phyloP scores from a whole-genome alignment of 2,888 invertebrate species.

The Metellina segmentata region DNA sequence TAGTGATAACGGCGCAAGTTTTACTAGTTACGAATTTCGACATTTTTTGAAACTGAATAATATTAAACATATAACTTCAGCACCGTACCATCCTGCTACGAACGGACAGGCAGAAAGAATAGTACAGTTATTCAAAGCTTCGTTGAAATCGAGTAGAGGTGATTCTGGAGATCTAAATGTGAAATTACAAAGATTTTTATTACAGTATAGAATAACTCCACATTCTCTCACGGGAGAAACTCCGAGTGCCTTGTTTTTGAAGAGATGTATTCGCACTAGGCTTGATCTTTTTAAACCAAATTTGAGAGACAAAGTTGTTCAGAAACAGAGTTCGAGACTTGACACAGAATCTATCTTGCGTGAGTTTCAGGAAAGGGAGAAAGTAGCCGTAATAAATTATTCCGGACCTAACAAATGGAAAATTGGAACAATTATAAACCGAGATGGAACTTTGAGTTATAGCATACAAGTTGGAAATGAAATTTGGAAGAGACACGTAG shows the following conservation, averaged over 20 bases:
- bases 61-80: constrained; percentile 72
- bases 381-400: constrained; percentile 36
- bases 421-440: constrained; percentile 53
- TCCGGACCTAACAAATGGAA: constrained; percentile 50
- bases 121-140: constrained; percentile 58
- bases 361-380: constrained; percentile 36
- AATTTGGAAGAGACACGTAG: constrained; percentile 45
- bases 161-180: constrained; percentile 30
- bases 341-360: constrained; percentile 31
- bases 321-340: constrained; percentile 40
- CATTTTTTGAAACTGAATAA: constrained; percentile 75
- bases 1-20: constrained; percentile 66
- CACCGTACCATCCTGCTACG: constrained; percentile 78
- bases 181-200: constrained; percentile 12
- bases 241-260: constrained; percentile 56
- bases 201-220: constrained; percentile 58
- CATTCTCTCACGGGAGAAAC: constrained; percentile 59
- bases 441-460: constrained; percentile 46
- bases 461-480: constrained; percentile 53
- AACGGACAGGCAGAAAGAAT: constrained; percentile 78
- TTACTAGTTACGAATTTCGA: constrained; percentile 42
- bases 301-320: constrained; percentile 38
- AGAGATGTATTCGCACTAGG: constrained; percentile 25
- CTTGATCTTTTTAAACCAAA: constrained; percentile 26
- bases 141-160: constrained; percentile 59